Evolutionary conservation across 2,113 vertebrate species (phyloP).

Genomic region (Coregonus clupeaformis): DNA sequence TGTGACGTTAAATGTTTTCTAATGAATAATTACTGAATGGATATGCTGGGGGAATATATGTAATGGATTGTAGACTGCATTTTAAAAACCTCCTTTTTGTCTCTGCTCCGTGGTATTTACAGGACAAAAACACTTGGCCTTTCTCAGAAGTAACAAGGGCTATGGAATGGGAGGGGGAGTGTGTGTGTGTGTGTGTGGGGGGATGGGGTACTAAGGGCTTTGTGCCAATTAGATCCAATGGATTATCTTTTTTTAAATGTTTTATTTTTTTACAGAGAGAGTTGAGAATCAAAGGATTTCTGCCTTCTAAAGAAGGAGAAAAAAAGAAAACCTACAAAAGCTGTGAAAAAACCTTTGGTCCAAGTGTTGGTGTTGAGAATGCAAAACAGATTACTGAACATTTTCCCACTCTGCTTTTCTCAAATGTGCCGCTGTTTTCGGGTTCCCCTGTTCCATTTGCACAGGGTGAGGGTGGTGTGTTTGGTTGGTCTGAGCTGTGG

Average conservation of each 20-base stretch:
- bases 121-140: slow-evolving; percentile 91
- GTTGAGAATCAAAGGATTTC: slow-evolving; percentile 88
- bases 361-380: slow-evolving; percentile 76
- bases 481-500: slow-evolving; percentile 52
- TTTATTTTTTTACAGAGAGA: slow-evolving; percentile 68
- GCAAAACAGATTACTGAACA: slow-evolving; percentile 84
- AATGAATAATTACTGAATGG: slow-evolving; percentile 99
- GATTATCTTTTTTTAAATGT: slow-evolving; percentile 85
- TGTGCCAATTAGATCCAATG: slow-evolving; percentile 89
- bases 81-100: slow-evolving; percentile 78
- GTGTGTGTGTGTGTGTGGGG: not conserved
- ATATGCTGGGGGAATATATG: slow-evolving; percentile 96
- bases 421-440: slow-evolving; percentile 65
- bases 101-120: slow-evolving; percentile 79
- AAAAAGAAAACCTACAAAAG: slow-evolving; percentile 74
- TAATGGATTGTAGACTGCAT: slow-evolving; percentile 98
- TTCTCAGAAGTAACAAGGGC: slow-evolving; percentile 86
- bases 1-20: slow-evolving; percentile 99
- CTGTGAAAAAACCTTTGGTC: slow-evolving; percentile 87
- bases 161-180: slow-evolving; percentile 69
- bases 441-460: slow-evolving; percentile 51
- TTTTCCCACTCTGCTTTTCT: slow-evolving; percentile 81
- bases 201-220: slow-evolving; percentile 70
- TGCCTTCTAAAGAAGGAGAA: slow-evolving; percentile 70
- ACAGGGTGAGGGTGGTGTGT: slow-evolving; percentile 44